Evolutionary conservation across 2,797 vertebrate species (phyloP), one percentile per base, ranked within the genome.

Genomic region (Neopelma chrysocephalum): DNA sequence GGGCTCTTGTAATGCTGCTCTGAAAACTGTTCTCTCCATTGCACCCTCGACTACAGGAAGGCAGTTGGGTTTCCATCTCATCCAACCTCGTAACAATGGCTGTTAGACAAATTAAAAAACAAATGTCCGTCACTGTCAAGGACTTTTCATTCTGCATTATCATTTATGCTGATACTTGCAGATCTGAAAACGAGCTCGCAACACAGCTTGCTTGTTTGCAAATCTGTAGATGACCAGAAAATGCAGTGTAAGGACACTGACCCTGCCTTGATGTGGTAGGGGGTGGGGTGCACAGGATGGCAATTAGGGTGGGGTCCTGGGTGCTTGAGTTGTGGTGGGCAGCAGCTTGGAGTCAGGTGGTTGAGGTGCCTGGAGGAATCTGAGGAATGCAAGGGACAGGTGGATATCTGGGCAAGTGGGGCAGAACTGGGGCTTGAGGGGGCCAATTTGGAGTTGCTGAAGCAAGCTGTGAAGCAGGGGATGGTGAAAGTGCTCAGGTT

Each of bases 81-180:
- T n/a, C 50, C 73, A 58, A 1, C 51, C 47, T 78, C 3, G 0
- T 77, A 87, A 27, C 40, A 19, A 45, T 25, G 22, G 12, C 38
- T 53, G 31, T 71, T 96, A 68, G 70, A 82, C 65, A 91, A 85
- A 66, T 78, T 20, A 90, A 83, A 32, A 1, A 5, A 31, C 47
- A 40, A 65, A 75, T 9, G 64, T 66, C 86, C 0, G 18, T 90
- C 0, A 3, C 83, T 90, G 83, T 94, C 88, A 97, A 97, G 94
- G 94, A 94, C 92, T 97, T 90, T 12, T 84, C 43, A 20, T 94
- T 90, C 89, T 95, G 88, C 92, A 66, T 96, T 94, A 93, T 89
- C 86, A 87, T 96, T 96, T 96, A 68, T 90, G 95, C 95, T 97
- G 96, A 96, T 95, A 90, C 47, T 84, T 53, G 96, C 94, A 95